A percentile compares a stretch with the other conserved stretches of the same genome.
These are phyloP conservation scores for Epizoanthus ramosus DNA, from an alignment of 92 coral and sea anemone genomes.

Conservation along the genomic window DNA sequence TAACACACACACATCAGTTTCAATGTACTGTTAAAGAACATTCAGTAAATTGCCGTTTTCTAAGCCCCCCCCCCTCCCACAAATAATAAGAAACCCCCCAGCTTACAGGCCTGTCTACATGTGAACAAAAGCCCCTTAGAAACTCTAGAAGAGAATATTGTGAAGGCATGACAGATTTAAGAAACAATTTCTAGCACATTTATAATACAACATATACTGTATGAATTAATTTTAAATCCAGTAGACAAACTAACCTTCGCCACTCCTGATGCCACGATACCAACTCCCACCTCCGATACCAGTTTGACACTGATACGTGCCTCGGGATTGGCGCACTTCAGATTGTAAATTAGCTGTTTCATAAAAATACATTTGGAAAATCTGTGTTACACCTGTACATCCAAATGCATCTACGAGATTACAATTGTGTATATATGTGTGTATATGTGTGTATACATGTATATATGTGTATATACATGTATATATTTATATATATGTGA, in stretches of 20 bases:
- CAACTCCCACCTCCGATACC: conserved; percentile 99
- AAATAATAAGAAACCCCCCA: no score
- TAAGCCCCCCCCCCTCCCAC: no score
- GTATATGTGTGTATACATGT: no score
- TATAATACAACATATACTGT: no score
- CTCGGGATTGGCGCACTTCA: conserved; percentile 84
- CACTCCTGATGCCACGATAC: conserved; percentile 97
- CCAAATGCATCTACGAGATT: not conserved
- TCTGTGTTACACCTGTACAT: not conserved
- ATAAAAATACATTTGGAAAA: not conserved
- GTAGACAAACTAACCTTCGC: conserved; percentile 70
- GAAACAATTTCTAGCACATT: not conserved
- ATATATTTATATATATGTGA: no score
- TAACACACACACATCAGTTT: no score
- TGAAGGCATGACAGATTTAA: not conserved
- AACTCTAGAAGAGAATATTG: not conserved
- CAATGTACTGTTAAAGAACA: no score
- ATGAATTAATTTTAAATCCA: no score
- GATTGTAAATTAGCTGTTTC: conserved; percentile 85
- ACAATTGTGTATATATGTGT: not conserved
- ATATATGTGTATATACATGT: no score
- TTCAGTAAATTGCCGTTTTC: no score
- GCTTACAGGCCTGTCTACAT: no score
- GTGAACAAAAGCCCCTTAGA: not conserved
- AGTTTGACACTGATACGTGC: conserved; percentile 94